Evolutionary conservation across 2,113 vertebrate species (phyloP).

Genomic region (Oostethus manadensis): DNA sequence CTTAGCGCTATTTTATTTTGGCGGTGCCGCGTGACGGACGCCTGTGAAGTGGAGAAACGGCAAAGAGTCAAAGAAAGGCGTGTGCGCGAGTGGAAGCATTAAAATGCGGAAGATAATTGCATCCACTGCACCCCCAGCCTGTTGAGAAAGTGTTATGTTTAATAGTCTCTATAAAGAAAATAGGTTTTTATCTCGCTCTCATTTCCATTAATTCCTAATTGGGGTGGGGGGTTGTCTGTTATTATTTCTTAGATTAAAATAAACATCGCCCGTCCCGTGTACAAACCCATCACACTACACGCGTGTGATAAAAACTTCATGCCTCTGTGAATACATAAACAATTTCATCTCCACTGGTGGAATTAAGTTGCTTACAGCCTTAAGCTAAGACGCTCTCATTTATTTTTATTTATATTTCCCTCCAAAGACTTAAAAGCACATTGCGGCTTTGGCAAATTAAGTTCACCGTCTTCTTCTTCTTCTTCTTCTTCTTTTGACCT

Average conservation of each 20-base stretch:
- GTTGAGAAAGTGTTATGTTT: slow-evolving; percentile 80
- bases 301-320: slow-evolving; percentile 76
- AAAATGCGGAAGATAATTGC: slow-evolving; percentile 82
- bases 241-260: slow-evolving; percentile 85
- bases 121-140: slow-evolving; percentile 73
- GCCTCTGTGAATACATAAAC: slow-evolving; percentile 80
- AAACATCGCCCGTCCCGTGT: slow-evolving; percentile 80
- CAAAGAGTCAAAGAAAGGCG: slow-evolving; percentile 49
- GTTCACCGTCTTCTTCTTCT: slow-evolving; percentile 57
- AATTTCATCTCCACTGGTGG: slow-evolving; percentile 75
- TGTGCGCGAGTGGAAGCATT: slow-evolving; percentile 65
- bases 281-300: slow-evolving; percentile 80
- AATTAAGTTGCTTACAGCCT: slow-evolving; percentile 80
- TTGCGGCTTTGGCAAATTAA: slow-evolving; percentile 70
- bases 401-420: slow-evolving; percentile 67
- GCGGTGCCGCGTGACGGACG: slow-evolving; percentile 18
- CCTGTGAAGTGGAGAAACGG: slow-evolving; percentile 66
- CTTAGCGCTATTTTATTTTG: slow-evolving; percentile 17
- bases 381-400: slow-evolving; percentile 75
- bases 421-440: slow-evolving; percentile 77
- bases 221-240: slow-evolving; percentile 80
- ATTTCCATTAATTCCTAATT: slow-evolving; percentile 85
- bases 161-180: slow-evolving; percentile 82
- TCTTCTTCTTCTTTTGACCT: slow-evolving; percentile 71
- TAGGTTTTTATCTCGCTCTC: slow-evolving; percentile 80